These are phyloP conservation scores for Melinaea marsaeus DNA, from an alignment of 2,888 invertebrate species.

Conservation along the genomic window DNA sequence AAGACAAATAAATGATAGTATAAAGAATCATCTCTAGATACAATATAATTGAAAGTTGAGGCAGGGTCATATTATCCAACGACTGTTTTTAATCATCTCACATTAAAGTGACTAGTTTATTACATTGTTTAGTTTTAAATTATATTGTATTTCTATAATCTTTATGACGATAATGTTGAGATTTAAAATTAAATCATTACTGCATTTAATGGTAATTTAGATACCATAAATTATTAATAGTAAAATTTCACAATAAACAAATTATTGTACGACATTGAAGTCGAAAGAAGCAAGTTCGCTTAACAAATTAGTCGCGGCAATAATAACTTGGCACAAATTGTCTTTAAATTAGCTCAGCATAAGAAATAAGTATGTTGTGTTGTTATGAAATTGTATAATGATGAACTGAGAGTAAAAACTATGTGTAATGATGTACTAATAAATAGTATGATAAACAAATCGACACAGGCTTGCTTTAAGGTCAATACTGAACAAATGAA, in stretches of 20 bases:
- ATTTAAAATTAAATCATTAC: no score
- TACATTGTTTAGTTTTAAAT: no score
- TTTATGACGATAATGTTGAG: no score
- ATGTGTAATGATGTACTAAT: slow-evolving; percentile 28
- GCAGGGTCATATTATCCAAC: no score
- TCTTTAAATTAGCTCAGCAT: slow-evolving; percentile 27
- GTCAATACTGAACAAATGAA: slow-evolving; percentile 58
- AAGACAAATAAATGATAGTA: no score
- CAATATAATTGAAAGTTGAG: no score
- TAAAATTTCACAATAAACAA: slow-evolving; percentile 2
- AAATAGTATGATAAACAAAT: slow-evolving; percentile 23
- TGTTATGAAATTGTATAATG: slow-evolving; percentile 26
- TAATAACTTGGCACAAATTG: slow-evolving; percentile 26
- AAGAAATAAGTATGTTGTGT: slow-evolving; percentile 19
- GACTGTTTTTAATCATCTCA: no score
- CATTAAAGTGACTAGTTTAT: no score
- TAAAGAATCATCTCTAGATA: no score
- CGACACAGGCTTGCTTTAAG: slow-evolving; percentile 37
- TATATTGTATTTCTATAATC: no score
- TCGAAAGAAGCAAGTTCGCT: slow-evolving; percentile 3
- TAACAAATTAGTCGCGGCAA: slow-evolving; percentile 17
- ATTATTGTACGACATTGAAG: slow-evolving; percentile 4
- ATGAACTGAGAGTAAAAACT: slow-evolving; percentile 20
- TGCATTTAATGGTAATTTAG: background rate
- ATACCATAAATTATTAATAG: background rate